Evolutionary conservation across 2,888 invertebrate species (phyloP), one percentile per base, ranked within the genome.

Genomic region (Mythimna lalbum): DNA sequence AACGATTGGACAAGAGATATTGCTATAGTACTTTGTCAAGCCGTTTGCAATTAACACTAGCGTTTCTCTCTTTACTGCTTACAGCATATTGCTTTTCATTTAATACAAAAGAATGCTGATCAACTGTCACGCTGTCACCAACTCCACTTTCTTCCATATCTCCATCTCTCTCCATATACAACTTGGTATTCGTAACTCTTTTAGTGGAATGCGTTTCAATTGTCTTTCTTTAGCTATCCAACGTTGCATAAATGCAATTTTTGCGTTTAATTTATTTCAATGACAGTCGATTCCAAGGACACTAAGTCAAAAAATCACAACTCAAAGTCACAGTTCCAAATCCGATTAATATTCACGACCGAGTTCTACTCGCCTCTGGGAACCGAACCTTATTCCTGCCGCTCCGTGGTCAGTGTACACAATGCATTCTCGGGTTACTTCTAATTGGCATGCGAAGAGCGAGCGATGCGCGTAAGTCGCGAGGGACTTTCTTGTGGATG

Each of bases 361-460:
- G 59, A 62, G 17, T 19, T 43, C 55, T 72, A 73, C 61, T 69
- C 71, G 60, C 75, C 73, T 80, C 83, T 80, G 83, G 83, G 85
- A 86, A 81, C 79, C 73, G 78, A 81, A 75, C 83, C 75, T 76
- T 78, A 78, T 80, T 82, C 75, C 73, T 75, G 78, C 67, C 36
- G 60, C 50, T 76, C 55, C 89, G 88, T 88, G 87, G 59, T 43
- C 64, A 63, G 88, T 36, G 36, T 89, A 73, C 76, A 60, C 80
- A 87, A 89, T 87, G 81, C 73, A 66, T 77, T 77, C 77, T 62
- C 70, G 73, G 69, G 76, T 80, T 76, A 76, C 76, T 76, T 74
- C 57, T 71, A 65, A 80, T 83, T 85, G 63, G 63, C 60, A 86
- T 85, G 75, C 81, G 39, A 59, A 43, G 21, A 31, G 49, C 69